Evolutionary conservation across 2,888 invertebrate genomes (phyloP), one percentile per base, ranked within the genome.

Genomic region (Desoria tigrina): DNA sequence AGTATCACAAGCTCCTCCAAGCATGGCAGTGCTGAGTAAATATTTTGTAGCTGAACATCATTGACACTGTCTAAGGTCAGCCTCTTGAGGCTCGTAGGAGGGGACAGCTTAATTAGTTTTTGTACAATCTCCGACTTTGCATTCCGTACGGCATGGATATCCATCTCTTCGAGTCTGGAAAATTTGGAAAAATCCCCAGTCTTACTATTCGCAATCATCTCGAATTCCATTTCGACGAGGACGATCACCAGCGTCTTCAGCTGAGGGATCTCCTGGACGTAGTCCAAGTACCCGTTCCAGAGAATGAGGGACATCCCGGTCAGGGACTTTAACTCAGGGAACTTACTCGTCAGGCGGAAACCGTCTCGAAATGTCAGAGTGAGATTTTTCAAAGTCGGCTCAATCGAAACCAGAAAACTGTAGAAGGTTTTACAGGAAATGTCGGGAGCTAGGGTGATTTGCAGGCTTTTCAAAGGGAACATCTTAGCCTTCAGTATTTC

Each of bases 291-390:
- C 14, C 70, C 70, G 21, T 67, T 70, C 70, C 70, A 70, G 3
- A 67, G 26, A 45, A 70, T 70, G 16, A 70, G 53, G 0, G 67
- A 62, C 56, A 67, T 59, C 18, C 42, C 54, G 18, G 45, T 32
- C 18, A 70, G 39, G 3, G 57, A 51, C 57, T 55, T 37, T 32
- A 70, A 49, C 9, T 50, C 6, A 23, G 70, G 70, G 61, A 70
- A 70, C 9, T 39, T 55, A 39, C 59, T 63, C 11, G 11, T 6
- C 7, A 70, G 37, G 16, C 63, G 28, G 60, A 66, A 70, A 1
- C 67, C 70, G 45, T 70, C 70, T 14, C 67, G 55, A 57, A 70
- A 65, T 7, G 70, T 70, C 21, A 70, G 63, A 32, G 65, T 65
- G 2, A 70, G 54, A 2, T 32, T 53, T 49, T 65, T 42, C 50